Conservation (phyloP, 2,888 invertebrate species). For the Drosophila falleni region DNA sequence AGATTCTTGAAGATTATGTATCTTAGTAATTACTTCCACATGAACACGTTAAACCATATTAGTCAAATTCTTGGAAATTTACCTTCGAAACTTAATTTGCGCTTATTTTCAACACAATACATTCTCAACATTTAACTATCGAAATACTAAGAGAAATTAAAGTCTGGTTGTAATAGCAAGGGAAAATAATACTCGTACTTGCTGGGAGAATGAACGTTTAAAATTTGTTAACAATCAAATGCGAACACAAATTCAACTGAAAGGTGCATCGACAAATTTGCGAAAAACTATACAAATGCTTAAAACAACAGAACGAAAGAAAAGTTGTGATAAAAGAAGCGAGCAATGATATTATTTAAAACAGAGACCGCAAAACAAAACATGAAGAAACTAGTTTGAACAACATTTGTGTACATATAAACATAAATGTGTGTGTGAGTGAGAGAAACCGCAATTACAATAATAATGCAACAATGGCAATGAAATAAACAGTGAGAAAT, state of each 20-base stretch:
- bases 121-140: conserved; percentile 33
- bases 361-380: conserved; percentile 51
- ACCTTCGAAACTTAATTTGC: conserved; percentile 64
- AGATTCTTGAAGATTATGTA: conserved; percentile 1
- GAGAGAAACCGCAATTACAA: conserved; percentile 31
- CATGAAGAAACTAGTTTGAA: conserved; percentile 76
- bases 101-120: conserved; percentile 41
- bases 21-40: conserved; percentile 15
- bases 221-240: conserved; percentile 33
- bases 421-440: neutral
- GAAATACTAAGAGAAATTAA: neutral
- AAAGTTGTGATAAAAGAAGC: conserved; percentile 37
- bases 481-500: conserved; percentile 47
- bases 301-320: conserved; percentile 23
- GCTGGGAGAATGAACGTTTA: conserved; percentile 24
- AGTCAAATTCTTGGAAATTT: conserved; percentile 30
- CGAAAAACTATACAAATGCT: conserved; percentile 28
- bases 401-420: conserved; percentile 52
- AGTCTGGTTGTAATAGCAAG: neutral
- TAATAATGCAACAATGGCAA: conserved; percentile 62
- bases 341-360: conserved; percentile 38
- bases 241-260: conserved; percentile 34
- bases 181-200: neutral
- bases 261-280: conserved; percentile 17
- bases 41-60: neutral